phyloP scores from a whole-genome alignment of 2,113 vertebrate species.

The Pelobates fuscus region DNA sequence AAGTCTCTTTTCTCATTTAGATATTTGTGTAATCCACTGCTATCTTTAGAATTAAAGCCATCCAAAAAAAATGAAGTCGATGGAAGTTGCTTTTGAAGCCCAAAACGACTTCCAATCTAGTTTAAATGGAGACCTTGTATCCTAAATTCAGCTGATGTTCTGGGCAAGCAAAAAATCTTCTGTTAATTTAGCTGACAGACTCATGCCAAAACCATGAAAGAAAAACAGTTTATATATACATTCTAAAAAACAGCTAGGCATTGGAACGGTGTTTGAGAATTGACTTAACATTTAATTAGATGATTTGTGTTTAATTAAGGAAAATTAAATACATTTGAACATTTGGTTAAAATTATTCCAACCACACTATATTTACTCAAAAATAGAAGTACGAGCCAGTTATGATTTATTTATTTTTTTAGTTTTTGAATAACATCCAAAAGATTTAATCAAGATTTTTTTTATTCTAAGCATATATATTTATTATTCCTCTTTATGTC shows the following conservation, averaged over 20 bases:
- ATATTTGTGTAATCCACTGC: slow-evolving; percentile 3
- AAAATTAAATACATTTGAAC: neutral
- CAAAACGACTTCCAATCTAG: slow-evolving; percentile 28
- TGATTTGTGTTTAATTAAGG: neutral
- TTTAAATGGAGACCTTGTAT: slow-evolving; percentile 27
- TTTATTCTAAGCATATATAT: too few species aligned
- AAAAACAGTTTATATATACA: slow-evolving; percentile 34
- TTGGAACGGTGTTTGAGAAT: slow-evolving; percentile 5
- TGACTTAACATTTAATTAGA: slow-evolving; percentile 6
- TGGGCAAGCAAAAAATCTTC: slow-evolving; percentile 6
- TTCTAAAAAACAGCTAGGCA: slow-evolving; percentile 30
- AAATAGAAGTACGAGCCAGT: neutral
- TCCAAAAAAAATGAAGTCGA: slow-evolving; percentile 9
- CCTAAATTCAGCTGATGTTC: slow-evolving; percentile 29
- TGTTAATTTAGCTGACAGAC: neutral
- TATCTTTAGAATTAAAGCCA: slow-evolving; percentile 23
- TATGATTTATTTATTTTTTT: neutral
- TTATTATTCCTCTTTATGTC: too few species aligned
- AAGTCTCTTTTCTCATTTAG: slow-evolving; percentile 2
- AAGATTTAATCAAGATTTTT: too few species aligned
- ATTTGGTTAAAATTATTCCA: neutral
- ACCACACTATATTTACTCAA: neutral
- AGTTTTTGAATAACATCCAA: too few species aligned
- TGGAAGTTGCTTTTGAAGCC: slow-evolving; percentile 13
- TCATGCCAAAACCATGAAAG: slow-evolving; percentile 15